These are phyloP conservation scores for Stictocephala bisonia DNA, from an alignment of 2,888 invertebrate genomes.

Conservation along the genomic window DNA sequence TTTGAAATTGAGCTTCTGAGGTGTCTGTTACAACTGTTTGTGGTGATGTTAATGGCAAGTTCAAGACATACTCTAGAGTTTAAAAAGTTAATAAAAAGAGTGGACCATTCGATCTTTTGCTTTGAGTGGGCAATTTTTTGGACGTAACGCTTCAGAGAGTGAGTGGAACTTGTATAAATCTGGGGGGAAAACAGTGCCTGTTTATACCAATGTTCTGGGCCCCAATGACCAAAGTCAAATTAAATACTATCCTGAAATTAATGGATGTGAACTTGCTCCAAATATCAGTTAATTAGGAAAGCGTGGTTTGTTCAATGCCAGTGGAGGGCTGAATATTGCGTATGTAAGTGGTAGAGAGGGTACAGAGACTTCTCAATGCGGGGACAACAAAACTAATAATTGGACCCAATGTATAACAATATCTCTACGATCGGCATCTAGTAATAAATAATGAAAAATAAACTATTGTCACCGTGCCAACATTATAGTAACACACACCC, in stretches of 20 bases:
- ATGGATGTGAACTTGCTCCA: slow-evolving; percentile 83
- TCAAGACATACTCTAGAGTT: slow-evolving; percentile 83
- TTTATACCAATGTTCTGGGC: slow-evolving; percentile 90
- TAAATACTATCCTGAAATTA: slow-evolving; percentile 73
- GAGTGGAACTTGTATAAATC: slow-evolving; percentile 80
- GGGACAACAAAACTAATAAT: too few species aligned
- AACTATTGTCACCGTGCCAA: too few species aligned
- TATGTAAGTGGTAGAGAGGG: slow-evolving; percentile 84
- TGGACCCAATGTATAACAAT: too few species aligned
- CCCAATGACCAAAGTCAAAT: slow-evolving; percentile 75
- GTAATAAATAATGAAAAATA: too few species aligned
- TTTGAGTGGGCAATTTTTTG: slow-evolving; percentile 95
- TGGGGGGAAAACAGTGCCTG: slow-evolving; percentile 82
- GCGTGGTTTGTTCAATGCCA: slow-evolving; percentile 83
- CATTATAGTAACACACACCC: too few species aligned
- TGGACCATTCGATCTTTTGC: slow-evolving; percentile 84
- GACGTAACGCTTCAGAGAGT: slow-evolving; percentile 71
- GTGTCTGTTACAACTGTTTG: not conserved
- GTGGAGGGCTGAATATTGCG: slow-evolving; percentile 87
- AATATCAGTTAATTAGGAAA: slow-evolving; percentile 91
- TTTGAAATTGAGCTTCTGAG: not conserved
- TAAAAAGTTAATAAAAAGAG: slow-evolving; percentile 84
- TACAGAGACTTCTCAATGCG: slow-evolving; percentile 55
- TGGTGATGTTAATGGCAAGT: slow-evolving; percentile 85
- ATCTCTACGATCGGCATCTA: too few species aligned